Evolutionary conservation across 2,888 invertebrate genomes (phyloP).

Genomic region (Erebia ligea): DNA sequence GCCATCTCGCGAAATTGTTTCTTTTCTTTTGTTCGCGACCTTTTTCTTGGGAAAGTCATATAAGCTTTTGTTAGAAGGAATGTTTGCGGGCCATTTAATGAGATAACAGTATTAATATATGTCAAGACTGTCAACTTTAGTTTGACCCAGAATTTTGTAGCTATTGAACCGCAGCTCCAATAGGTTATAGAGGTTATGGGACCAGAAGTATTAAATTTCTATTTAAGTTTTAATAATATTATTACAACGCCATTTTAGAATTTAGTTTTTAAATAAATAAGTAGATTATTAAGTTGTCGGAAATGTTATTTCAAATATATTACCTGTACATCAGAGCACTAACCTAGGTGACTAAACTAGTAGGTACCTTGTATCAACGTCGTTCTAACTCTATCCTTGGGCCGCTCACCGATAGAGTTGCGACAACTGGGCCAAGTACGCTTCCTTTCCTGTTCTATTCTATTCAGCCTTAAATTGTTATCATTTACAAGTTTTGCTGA

Average conservation of each 20-base stretch:
- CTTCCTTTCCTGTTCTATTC: conserved; percentile 62
- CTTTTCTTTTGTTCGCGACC: conserved; percentile 29
- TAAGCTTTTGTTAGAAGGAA: conserved; percentile 35
- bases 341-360: no score
- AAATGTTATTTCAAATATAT: no score
- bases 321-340: no score
- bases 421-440: conserved; percentile 69
- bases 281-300: no score
- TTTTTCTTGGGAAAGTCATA: conserved; percentile 35
- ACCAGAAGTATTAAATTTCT: no score
- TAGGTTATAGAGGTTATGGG: no score
- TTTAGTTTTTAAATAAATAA: no score
- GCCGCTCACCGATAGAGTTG: conserved; percentile 61
- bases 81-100: conserved; percentile 32
- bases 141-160: neutral
- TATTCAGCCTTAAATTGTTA: conserved; percentile 19
- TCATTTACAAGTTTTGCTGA: conserved; percentile 1
- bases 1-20: conserved; percentile 39
- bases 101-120: conserved; percentile 20
- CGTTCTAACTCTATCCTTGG: conserved; percentile 37
- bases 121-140: conserved; percentile 11
- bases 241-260: no score
- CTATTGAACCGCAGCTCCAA: no score
- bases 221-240: no score
- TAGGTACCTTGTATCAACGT: neutral